A percentile compares a stretch with the other conserved stretches of the same genome.
These are phyloP conservation scores for Amaurobius ferox DNA, from an alignment of 2,888 invertebrate species.

Conservation along the genomic window DNA sequence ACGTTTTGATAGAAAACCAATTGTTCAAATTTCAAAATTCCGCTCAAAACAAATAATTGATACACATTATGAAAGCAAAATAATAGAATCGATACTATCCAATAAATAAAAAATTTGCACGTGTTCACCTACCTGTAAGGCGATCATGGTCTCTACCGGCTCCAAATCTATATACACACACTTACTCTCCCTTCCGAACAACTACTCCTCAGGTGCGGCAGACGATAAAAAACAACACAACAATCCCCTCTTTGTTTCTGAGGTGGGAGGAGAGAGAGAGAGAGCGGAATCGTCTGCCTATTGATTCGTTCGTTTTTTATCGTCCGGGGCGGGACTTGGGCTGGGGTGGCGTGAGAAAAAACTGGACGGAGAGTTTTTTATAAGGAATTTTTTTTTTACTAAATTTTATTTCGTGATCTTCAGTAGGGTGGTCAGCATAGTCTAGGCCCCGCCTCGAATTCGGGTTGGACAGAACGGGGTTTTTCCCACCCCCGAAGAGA, in stretches of 20 bases:
- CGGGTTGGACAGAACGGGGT: constrained; percentile 59
- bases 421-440: constrained; percentile 55
- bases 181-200: constrained; percentile 13
- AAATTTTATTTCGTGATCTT: constrained; percentile 46
- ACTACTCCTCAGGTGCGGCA: constrained; percentile 25
- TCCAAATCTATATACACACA: background rate
- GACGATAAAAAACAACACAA: constrained; percentile 15
- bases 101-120: background rate
- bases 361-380: constrained; percentile 49
- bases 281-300: constrained; percentile 49
- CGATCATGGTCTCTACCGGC: constrained; percentile 47
- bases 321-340: constrained; percentile 61
- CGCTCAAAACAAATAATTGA: background rate
- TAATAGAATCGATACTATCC: too few relatives aligned
- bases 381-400: constrained; percentile 31
- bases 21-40: background rate
- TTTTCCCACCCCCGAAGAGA: constrained; percentile 38
- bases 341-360: constrained; percentile 68
- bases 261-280: constrained; percentile 48
- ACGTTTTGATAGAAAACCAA: too few relatives aligned
- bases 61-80: background rate
- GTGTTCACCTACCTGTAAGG: constrained; percentile 53
- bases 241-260: constrained; percentile 9
- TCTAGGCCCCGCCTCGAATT: constrained; percentile 61
- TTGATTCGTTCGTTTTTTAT: constrained; percentile 57